Conservation (phyloP, 1,140 invertebrate genomes). For the Triops longicaudatus region DNA sequence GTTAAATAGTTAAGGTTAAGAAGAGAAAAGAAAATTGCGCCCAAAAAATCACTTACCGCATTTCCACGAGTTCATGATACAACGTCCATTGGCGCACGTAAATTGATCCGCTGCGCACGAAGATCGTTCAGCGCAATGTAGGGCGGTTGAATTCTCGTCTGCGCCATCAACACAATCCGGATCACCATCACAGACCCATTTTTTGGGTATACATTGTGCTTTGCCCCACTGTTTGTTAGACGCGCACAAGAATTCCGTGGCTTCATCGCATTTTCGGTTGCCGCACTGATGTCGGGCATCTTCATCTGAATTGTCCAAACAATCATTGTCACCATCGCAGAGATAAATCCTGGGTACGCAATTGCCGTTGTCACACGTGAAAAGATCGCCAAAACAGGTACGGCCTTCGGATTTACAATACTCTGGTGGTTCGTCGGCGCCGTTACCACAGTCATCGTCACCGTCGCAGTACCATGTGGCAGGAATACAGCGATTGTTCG, state of each 20-base stretch:
- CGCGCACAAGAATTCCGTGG: conserved; percentile 82
- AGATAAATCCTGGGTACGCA: conserved; percentile 94
- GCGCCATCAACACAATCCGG: conserved; percentile 92
- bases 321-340: conserved; percentile 95
- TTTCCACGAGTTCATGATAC: conserved; percentile 58
- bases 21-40: background rate
- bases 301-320: conserved; percentile 85
- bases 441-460: conserved; percentile 81
- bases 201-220: conserved; percentile 83
- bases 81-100: conserved; percentile 79
- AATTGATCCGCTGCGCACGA: conserved; percentile 77
- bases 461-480: conserved; percentile 89
- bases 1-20: too few relatives aligned
- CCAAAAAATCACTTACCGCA: conserved; percentile 30
- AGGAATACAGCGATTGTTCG: conserved; percentile 47
- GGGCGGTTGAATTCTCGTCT: conserved; percentile 81
- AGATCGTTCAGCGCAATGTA: conserved; percentile 65
- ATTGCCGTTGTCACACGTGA: conserved; percentile 93
- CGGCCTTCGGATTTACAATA: conserved; percentile 89
- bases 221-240: conserved; percentile 84
- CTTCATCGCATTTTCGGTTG: conserved; percentile 78
- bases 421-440: conserved; percentile 52
- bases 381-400: conserved; percentile 88
- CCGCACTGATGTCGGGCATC: conserved; percentile 82
- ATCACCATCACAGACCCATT: conserved; percentile 93